Evolutionary conservation across 2,888 invertebrate genomes (phyloP).

Genomic region (Drosophila peninsularis): DNA sequence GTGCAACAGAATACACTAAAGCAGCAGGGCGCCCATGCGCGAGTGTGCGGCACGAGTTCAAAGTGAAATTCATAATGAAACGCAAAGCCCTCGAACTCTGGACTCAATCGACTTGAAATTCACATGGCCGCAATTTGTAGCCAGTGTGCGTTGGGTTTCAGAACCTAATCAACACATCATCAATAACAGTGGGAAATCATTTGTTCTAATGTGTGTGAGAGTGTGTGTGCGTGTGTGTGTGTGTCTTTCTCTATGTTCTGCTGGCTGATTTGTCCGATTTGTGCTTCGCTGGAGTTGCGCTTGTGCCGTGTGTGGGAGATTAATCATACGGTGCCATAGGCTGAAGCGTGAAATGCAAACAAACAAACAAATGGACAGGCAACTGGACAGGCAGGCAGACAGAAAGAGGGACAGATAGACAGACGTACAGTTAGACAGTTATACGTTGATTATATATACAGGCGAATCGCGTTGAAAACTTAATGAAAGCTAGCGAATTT

Average conservation of each 20-base stretch:
- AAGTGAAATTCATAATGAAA: conserved; percentile 73
- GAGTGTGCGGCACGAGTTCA: conserved; percentile 72
- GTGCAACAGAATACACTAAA: conserved; percentile 48
- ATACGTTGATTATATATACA: conserved; percentile 72
- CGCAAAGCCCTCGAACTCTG: conserved; percentile 44
- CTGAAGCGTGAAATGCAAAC: conserved; percentile 76
- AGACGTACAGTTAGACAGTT: conserved; percentile 31
- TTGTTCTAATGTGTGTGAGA: conserved; percentile 49
- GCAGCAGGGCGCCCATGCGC: conserved; percentile 51
- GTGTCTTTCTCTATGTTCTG: conserved; percentile 23
- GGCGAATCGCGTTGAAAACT: conserved; percentile 61
- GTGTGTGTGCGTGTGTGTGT: conserved; percentile 18
- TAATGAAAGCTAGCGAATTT: conserved; percentile 71
- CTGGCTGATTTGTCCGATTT: conserved; percentile 43
- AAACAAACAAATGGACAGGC: conserved; percentile 44
- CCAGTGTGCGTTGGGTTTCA: conserved; percentile 44
- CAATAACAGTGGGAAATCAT: conserved; percentile 80
- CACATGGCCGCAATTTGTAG: conserved; percentile 78
- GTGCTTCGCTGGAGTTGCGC: conserved; percentile 33
- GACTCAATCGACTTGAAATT: conserved; percentile 55
- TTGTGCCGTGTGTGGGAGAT: conserved; percentile 65
- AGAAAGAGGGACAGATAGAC: conserved; percentile 4
- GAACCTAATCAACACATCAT: conserved; percentile 83
- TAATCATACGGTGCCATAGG: conserved; percentile 70
- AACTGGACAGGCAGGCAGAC: conserved; percentile 12